Conservation (phyloP, 2,113 vertebrate species). For the Hippocampus barbouri region DNA sequence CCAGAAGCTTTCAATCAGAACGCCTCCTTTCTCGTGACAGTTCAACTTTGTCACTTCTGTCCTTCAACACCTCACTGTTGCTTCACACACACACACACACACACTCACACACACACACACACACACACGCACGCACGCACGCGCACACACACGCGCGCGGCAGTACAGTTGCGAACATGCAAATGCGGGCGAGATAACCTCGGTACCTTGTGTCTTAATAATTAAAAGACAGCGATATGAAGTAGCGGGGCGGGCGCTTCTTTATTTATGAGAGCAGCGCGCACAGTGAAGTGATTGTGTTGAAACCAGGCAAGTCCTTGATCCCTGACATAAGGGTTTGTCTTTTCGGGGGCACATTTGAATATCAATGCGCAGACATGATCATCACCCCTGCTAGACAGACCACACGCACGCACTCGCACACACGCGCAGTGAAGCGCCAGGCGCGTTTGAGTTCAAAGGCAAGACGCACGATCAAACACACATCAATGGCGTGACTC, state of each 20-base stretch:
- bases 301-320: conserved; percentile 69
- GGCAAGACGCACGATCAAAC: conserved; percentile 40
- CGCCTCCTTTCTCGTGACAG: background rate
- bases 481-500: conserved; percentile 33
- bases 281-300: conserved; percentile 66
- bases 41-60: conserved; percentile 26
- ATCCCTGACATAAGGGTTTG: conserved; percentile 71
- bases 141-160: background rate
- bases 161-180: conserved; percentile 55
- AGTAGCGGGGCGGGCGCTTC: conserved; percentile 58
- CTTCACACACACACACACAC: conserved; percentile 44
- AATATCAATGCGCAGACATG: conserved; percentile 67
- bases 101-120: conserved; percentile 59
- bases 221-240: conserved; percentile 70
- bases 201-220: conserved; percentile 62
- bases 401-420: conserved; percentile 20
- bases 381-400: conserved; percentile 45
- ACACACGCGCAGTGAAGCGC: conserved; percentile 12
- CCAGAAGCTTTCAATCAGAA: background rate
- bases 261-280: conserved; percentile 68
- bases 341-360: conserved; percentile 67
- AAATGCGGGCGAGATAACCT: conserved; percentile 66
- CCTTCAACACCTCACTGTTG: conserved; percentile 54
- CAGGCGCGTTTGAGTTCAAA: conserved; percentile 20
- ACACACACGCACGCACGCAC: conserved; percentile 19